These are phyloP conservation scores for Crotalus viridis DNA, from an alignment of 2,113 vertebrate species.

Conservation along the genomic window DNA sequence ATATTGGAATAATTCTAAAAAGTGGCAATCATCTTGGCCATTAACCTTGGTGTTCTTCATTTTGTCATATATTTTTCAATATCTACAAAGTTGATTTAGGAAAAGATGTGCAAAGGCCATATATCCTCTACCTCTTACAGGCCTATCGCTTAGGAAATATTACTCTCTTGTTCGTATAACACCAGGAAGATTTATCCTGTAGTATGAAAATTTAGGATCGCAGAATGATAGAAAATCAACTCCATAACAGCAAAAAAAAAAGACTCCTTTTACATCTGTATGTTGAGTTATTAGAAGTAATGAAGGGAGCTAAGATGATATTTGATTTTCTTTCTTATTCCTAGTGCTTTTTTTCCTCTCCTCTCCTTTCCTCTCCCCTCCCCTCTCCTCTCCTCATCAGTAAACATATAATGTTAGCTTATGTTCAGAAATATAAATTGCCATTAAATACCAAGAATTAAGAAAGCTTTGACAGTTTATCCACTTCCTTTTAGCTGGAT, in stretches of 20 bases:
- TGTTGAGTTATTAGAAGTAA: background rate
- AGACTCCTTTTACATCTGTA: background rate
- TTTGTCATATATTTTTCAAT: background rate
- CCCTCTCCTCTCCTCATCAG: background rate
- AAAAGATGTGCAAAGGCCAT: background rate
- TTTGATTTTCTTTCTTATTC: background rate
- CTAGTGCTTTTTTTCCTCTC: background rate
- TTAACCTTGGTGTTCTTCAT: background rate
- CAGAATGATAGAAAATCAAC: background rate
- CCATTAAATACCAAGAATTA: background rate
- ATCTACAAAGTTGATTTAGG: background rate
- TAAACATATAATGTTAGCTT: background rate
- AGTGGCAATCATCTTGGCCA: background rate
- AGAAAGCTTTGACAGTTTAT: conserved; percentile 15
- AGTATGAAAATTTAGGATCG: no score
- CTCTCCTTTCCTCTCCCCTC: background rate
- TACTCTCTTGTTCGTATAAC: background rate
- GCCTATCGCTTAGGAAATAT: background rate
- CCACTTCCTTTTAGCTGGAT: conserved; percentile 78
- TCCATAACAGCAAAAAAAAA: background rate
- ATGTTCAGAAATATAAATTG: background rate
- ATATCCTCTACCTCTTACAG: background rate
- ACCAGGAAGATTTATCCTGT: background rate
- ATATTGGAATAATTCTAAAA: background rate
- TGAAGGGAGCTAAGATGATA: background rate